These are phyloP conservation scores for Drosophila navojoa DNA, from an alignment of 1,140 invertebrate genomes.

Conservation along the genomic window DNA sequence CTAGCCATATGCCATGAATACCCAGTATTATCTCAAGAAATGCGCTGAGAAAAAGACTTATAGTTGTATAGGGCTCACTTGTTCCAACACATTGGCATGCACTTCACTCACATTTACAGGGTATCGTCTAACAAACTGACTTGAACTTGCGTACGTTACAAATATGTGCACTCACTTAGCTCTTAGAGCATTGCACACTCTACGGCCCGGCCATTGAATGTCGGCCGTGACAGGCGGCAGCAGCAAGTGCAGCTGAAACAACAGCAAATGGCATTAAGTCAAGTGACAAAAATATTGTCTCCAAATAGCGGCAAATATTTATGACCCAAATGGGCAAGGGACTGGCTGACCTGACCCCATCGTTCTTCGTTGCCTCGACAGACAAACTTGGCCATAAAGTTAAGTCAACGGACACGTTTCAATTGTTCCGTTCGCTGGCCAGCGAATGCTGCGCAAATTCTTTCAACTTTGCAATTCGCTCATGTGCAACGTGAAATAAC, in stretches of 20 bases:
- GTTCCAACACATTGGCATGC: too few relatives aligned
- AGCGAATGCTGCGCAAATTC: slow-evolving; percentile 2
- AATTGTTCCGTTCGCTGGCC: slow-evolving; percentile 26
- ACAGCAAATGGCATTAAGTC: slow-evolving; percentile 38
- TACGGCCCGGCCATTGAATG: slow-evolving; percentile 27
- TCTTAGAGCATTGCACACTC: slow-evolving; percentile 21
- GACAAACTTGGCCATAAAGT: slow-evolving; percentile 37
- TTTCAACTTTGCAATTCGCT: neutral
- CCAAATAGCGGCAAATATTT: slow-evolving; percentile 63
- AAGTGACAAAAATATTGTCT: slow-evolving; percentile 65
- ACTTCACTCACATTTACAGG: neutral
- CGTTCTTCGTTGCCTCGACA: neutral
- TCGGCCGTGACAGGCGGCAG: slow-evolving; percentile 25
- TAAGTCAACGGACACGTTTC: slow-evolving; percentile 18
- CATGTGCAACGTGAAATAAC: neutral
- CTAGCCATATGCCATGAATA: neutral
- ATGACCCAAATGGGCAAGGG: slow-evolving; percentile 34
- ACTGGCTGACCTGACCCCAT: neutral
- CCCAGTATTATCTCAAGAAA: neutral
- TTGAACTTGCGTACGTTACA: slow-evolving; percentile 8
- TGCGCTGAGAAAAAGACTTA: too few relatives aligned
- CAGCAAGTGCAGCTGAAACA: slow-evolving; percentile 8
- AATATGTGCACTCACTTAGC: slow-evolving; percentile 27
- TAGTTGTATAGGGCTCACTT: too few relatives aligned
- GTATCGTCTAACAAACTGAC: slow-evolving; percentile 12